A percentile compares a stretch with the other conserved stretches of the same genome.
Conservation (phyloP, 1,140 invertebrate genomes). For the Drosophila sucinea region DNA sequence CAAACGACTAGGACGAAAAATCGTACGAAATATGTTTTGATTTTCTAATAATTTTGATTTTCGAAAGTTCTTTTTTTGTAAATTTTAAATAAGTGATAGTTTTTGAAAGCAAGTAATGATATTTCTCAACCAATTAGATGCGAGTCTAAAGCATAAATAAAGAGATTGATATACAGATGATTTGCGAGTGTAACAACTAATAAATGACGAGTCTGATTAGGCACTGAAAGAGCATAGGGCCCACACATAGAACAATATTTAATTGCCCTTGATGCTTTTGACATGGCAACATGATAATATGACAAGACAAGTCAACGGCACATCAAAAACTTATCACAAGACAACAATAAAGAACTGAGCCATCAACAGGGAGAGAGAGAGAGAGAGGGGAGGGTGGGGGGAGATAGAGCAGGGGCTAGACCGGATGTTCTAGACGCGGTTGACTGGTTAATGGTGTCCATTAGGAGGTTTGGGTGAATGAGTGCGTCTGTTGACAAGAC, state of each 20-base stretch:
- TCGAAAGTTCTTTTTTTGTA: no score
- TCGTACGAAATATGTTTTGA: no score
- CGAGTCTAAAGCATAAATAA: background rate
- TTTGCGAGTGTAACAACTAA: constrained; percentile 26
- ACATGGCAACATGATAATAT: constrained; percentile 77
- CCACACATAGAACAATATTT: constrained; percentile 53
- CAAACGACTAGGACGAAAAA: no score
- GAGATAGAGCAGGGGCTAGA: background rate
- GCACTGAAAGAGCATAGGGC: constrained; percentile 20
- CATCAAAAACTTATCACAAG: constrained; percentile 65
- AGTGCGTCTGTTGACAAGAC: constrained; percentile 58
- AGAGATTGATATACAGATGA: background rate
- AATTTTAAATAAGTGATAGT: no score
- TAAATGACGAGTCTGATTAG: constrained; percentile 47
- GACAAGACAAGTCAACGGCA: constrained; percentile 72
- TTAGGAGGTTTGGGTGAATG: constrained; percentile 20
- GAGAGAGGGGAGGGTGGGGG: background rate
- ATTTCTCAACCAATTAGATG: no score
- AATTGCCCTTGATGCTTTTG: constrained; percentile 70
- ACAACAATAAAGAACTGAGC: constrained; percentile 42
- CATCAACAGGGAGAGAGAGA: constrained; percentile 23
- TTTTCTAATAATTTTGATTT: no score
- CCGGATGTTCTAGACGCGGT: constrained; percentile 54
- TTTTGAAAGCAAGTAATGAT: no score
- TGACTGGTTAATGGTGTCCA: constrained; percentile 36